Evolutionary conservation across 2,113 vertebrate species (phyloP).

Genomic region (Cyanoderma ruficeps): DNA sequence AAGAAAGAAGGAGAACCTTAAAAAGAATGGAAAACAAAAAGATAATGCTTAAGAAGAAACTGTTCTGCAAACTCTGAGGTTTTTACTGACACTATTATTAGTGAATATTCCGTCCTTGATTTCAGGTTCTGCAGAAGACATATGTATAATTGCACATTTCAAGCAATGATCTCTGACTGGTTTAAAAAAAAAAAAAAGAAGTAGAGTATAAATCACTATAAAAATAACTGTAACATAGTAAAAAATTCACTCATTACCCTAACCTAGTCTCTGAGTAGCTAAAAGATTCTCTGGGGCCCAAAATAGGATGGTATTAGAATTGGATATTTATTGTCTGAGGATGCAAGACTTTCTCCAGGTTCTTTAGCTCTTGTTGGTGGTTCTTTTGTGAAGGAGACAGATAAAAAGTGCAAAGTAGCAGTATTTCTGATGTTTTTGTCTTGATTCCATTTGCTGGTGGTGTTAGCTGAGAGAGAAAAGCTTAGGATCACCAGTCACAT

Average conservation of each 20-base stretch:
- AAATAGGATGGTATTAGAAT: background rate
- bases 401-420: background rate
- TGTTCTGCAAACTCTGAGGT: background rate
- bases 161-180: background rate
- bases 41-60: background rate
- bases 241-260: background rate
- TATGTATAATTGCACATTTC: background rate
- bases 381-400: background rate
- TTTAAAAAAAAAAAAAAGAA: background rate
- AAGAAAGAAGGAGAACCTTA: background rate
- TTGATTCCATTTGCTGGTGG: background rate
- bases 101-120: background rate
- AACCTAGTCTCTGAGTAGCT: background rate
- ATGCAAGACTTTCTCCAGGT: background rate
- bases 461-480: background rate
- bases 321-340: background rate
- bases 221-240: background rate
- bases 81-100: background rate
- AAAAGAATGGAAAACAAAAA: background rate
- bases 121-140: background rate
- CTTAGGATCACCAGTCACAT: background rate
- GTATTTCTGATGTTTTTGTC: background rate
- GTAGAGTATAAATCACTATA: background rate
- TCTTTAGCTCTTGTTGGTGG: background rate
- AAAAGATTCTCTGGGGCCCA: background rate